phyloP scores from a whole-genome alignment of 2,797 vertebrate genomes.

The Gymnocypris eckloni region DNA sequence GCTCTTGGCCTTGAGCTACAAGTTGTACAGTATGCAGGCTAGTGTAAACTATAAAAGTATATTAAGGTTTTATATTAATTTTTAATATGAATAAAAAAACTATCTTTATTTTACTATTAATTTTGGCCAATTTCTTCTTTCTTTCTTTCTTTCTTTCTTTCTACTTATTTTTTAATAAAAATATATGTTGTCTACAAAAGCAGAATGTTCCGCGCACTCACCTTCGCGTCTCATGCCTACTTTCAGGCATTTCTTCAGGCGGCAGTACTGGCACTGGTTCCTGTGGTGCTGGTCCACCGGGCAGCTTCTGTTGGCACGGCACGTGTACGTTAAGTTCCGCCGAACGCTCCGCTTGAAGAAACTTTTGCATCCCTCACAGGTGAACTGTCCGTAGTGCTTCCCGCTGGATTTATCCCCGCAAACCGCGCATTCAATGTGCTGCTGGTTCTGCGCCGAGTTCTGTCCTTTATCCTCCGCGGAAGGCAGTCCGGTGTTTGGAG shows the following conservation, averaged over 20 bases:
- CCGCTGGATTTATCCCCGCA: slow-evolving; percentile 97
- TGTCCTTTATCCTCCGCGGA: slow-evolving; percentile 80
- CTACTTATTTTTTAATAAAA: too few relatives aligned
- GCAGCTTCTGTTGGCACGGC: slow-evolving; percentile 95
- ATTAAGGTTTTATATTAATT: neutral
- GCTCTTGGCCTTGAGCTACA: neutral
- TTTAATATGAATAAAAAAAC: neutral
- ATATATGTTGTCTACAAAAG: neutral
- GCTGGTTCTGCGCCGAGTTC: slow-evolving; percentile 71
- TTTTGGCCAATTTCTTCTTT: neutral
- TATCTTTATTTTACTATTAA: neutral
- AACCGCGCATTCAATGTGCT: slow-evolving; percentile 95
- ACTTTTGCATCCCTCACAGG: slow-evolving; percentile 97
- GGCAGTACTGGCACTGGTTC: slow-evolving; percentile 98
- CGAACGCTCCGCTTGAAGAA: slow-evolving; percentile 97
- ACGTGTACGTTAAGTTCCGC: slow-evolving; percentile 94
- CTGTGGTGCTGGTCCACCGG: slow-evolving; percentile 98
- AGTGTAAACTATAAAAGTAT: neutral
- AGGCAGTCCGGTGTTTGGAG: slow-evolving; percentile 29
- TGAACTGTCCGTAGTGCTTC: slow-evolving; percentile 98
- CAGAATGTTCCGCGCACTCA: slow-evolving; percentile 59
- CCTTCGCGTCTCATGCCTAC: slow-evolving; percentile 99
- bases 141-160: neutral
- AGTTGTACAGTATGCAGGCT: neutral
- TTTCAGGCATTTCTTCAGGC: slow-evolving; percentile 98